These are phyloP conservation scores for Lathamus discolor DNA, from an alignment of 2,113 vertebrate species.

Conservation along the genomic window DNA sequence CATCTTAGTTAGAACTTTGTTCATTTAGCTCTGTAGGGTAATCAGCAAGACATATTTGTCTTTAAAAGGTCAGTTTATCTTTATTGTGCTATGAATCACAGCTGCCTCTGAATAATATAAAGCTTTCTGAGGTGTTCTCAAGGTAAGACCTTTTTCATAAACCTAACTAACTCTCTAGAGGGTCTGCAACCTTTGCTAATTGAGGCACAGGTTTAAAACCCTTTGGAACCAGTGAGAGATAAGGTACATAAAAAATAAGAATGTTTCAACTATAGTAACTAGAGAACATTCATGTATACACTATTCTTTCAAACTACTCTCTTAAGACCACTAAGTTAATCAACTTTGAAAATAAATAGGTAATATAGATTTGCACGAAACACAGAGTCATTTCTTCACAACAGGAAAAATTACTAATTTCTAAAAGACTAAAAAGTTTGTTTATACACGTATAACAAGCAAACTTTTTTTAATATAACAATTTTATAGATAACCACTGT, in stretches of 20 bases:
- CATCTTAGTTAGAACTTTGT: conserved; percentile 34
- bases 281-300: neutral
- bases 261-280: neutral
- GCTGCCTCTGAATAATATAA: conserved; percentile 20
- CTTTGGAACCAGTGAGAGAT: neutral
- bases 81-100: conserved; percentile 45
- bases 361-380: neutral
- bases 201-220: neutral
- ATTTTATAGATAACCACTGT: neutral
- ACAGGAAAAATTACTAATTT: neutral
- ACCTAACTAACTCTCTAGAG: neutral
- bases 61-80: conserved; percentile 50
- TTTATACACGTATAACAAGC: accelerated
- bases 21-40: neutral
- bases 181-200: neutral
- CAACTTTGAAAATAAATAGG: neutral
- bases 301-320: neutral
- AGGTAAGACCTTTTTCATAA: neutral
- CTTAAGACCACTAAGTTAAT: neutral
- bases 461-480: neutral
- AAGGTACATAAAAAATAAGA: neutral
- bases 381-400: neutral
- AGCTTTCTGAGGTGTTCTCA: neutral
- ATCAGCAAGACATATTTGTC: conserved; percentile 15
- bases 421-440: neutral